Base-by-base conservation (phyloP, 2,797 vertebrate genomes). In the Apogon hyalosoma region DNA sequence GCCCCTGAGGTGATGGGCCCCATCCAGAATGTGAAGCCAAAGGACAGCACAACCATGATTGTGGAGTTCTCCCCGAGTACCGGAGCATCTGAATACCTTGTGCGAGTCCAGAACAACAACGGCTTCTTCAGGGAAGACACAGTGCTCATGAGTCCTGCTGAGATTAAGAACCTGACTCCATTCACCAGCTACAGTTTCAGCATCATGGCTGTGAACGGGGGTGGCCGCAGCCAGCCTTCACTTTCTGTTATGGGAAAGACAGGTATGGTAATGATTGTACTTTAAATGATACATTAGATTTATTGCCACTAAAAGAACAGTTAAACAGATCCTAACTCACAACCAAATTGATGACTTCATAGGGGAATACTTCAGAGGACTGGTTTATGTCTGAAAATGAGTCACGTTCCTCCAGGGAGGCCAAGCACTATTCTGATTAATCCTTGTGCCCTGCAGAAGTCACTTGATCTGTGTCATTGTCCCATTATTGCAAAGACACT, bases 151-250 rank as follows among this genome's bases (percentile, higher is more conserved):
- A 95, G 96, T 73, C 96, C 97, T 1, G 95, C 95, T 31, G 93
- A 94, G 11, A 79, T 98, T 52, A 74, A 33, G 0, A 88, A 88
- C 47, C 89, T 99, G 60, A 85, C 90, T 49, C 94, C 96, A 1
- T 95, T 95, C 67, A 97, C 96, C 0, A 74, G 92, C 62, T 98
- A 98, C 84, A 87, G 73, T 28, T 91, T 98, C 88, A 95, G 92
- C 19, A 55, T 98, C 88, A 93, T 95, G 80, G 93, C 96, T 15
- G 72, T 87, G 75, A 94, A 95, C 63, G 66, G 63, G 0, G 87
- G 87, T 28, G 96, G 96, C 60, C 94, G 79, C 77, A 97, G 95
- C 81, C 96, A 95, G 75, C 94, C 95, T 3, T 96, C 96, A 1
- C 6, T n/a, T 63, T 74, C 92, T 11, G 91, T 90, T 63, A 93